These are phyloP conservation scores for Furnarius figulus DNA, from an alignment of 2,113 vertebrate species.

Conservation along the genomic window DNA sequence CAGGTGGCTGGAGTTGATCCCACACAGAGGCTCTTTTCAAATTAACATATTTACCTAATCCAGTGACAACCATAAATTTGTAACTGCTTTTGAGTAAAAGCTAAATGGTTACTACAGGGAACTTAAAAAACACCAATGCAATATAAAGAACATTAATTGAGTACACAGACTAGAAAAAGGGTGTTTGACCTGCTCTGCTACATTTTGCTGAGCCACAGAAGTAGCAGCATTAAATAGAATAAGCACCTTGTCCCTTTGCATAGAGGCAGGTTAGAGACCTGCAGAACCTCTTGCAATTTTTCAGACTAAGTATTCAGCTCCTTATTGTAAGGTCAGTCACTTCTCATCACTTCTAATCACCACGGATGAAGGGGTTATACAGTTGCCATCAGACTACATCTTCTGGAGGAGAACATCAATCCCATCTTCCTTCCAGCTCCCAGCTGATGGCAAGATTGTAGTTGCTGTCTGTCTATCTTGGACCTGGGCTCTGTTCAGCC, in stretches of 20 bases:
- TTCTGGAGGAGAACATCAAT: neutral
- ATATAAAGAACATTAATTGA: neutral
- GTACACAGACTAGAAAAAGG: neutral
- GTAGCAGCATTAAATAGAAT: neutral
- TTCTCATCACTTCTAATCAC: neutral
- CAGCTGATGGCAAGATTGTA: neutral
- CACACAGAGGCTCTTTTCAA: neutral
- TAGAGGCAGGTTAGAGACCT: neutral
- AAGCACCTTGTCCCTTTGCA: neutral
- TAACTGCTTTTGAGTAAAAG: neutral
- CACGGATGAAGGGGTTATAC: neutral
- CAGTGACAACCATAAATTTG: neutral
- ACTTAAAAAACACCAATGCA: neutral
- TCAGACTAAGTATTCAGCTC: neutral
- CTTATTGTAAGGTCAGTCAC: neutral
- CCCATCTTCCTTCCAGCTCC: neutral
- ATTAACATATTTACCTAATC: neutral
- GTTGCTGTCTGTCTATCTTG: neutral
- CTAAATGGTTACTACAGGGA: neutral
- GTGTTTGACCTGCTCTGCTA: neutral
- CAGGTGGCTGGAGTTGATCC: neutral
- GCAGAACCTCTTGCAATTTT: neutral
- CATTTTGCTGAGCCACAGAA: neutral
- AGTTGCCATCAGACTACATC: rapidly evolving
- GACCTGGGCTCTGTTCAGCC: neutral